Percentiles rank a stretch among this genome's conserved stretches.
Evolutionary conservation across 1,140 invertebrate species (phyloP).

Genomic region (Aphidius ervi): DNA sequence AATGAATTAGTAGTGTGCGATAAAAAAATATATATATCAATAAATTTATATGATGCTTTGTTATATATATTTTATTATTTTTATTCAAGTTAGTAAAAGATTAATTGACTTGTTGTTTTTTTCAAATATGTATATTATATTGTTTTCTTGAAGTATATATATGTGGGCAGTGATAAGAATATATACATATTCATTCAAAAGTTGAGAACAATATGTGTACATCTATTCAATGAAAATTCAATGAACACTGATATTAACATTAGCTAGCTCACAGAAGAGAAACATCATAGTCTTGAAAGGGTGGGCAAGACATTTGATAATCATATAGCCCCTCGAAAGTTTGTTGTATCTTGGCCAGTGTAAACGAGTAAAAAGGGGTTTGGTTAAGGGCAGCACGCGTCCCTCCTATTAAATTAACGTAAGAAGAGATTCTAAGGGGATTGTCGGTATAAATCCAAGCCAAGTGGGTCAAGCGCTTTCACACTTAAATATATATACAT

Average conservation of each 20-base stretch:
- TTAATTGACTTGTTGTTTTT: too few relatives aligned
- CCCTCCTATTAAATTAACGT: conserved; percentile 51
- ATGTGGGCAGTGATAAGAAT: too few relatives aligned
- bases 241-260: conserved; percentile 17
- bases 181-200: too few relatives aligned
- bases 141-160: too few relatives aligned
- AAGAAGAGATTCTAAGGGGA: conserved; percentile 35
- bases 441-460: conserved; percentile 33
- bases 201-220: background rate
- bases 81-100: too few relatives aligned
- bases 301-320: conserved; percentile 12
- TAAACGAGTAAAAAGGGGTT: conserved; percentile 29
- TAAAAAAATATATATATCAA: too few relatives aligned
- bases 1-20: too few relatives aligned
- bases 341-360: conserved; percentile 1
- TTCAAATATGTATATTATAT: too few relatives aligned
- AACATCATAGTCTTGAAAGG: conserved; percentile 2
- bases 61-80: too few relatives aligned
- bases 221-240: conserved; percentile 12
- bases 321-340: conserved; percentile 2
- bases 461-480: conserved; percentile 37
- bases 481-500: conserved; percentile 6
- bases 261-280: conserved; percentile 3
- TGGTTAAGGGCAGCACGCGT: conserved; percentile 41
- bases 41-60: too few relatives aligned